Conservation (phyloP, 2,797 vertebrate species). For the Argyrosomus regius region DNA sequence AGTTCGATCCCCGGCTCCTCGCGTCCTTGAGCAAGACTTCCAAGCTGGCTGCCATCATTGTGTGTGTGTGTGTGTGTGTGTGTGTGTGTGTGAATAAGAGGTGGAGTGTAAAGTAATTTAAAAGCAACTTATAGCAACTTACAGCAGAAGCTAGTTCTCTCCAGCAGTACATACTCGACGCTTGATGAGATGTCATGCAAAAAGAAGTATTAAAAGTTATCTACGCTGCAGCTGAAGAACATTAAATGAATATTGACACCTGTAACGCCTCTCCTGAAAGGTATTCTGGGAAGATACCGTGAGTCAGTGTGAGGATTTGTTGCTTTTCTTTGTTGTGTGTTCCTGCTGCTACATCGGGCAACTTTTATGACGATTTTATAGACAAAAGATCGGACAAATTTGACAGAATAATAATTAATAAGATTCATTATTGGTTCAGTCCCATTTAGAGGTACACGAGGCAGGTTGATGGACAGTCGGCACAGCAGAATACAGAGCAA, state of each 20-base stretch:
- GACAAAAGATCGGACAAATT: neutral
- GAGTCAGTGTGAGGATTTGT: neutral
- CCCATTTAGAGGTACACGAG: neutral
- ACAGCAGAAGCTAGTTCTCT: neutral
- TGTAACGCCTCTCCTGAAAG: conserved; percentile 1
- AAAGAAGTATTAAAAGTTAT: neutral
- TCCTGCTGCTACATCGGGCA: no score
- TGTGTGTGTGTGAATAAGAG: neutral
- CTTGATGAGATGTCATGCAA: neutral
- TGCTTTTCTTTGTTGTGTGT: neutral
- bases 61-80: neutral
- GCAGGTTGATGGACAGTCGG: neutral
- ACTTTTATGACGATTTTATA: neutral
- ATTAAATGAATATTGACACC: neutral
- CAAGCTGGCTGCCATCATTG: no score
- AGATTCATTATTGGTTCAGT: neutral
- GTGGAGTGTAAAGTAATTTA: neutral
- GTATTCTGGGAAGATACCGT: neutral
- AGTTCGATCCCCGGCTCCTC: neutral
- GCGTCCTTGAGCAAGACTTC: no score
- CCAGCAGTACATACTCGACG: neutral
- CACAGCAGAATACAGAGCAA: neutral
- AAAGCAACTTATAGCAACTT: neutral
- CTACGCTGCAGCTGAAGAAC: neutral
- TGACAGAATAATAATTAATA: neutral